A percentile compares a stretch with the other conserved stretches of the same genome.
phyloP scores from a whole-genome alignment of 2,113 vertebrate species.

The Zosterops pallidus region DNA sequence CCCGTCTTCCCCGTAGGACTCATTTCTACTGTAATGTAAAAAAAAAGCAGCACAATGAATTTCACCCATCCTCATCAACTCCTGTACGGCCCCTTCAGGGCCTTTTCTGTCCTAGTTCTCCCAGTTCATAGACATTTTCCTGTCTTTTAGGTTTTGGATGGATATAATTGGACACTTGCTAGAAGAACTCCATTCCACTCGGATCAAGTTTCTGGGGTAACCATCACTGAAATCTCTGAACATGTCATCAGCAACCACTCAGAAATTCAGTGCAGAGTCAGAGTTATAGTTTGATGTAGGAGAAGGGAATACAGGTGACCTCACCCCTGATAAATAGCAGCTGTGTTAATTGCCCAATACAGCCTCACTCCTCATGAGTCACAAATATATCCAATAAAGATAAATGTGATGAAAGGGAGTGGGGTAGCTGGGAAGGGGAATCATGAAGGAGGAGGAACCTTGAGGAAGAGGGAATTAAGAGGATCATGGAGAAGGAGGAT shows the following conservation, averaged over 20 bases:
- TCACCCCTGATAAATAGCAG: background rate
- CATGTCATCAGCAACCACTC: background rate
- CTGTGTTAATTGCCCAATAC: background rate
- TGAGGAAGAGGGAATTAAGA: background rate
- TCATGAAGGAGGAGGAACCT: background rate
- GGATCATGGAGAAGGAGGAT: background rate
- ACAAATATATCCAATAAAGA: background rate
- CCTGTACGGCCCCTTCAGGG: background rate
- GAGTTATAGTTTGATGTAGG: background rate
- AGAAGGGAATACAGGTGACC: background rate
- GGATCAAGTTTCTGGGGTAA: background rate
- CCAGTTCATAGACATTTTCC: background rate
- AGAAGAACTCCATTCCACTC: background rate
- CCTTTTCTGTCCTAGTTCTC: conserved; percentile 46
- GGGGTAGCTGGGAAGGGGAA: background rate
- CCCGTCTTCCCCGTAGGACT: background rate
- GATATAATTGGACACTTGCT: conserved; percentile 31
- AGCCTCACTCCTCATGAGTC: background rate
- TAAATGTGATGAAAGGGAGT: background rate
- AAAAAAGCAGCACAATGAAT: background rate
- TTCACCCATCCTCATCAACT: background rate
- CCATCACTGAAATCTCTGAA: background rate
- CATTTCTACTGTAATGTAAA: background rate
- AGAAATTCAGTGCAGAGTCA: background rate
- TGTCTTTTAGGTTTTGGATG: background rate